These are phyloP conservation scores for Drosophila atripex DNA, from an alignment of 2,888 invertebrate species.

Conservation along the genomic window DNA sequence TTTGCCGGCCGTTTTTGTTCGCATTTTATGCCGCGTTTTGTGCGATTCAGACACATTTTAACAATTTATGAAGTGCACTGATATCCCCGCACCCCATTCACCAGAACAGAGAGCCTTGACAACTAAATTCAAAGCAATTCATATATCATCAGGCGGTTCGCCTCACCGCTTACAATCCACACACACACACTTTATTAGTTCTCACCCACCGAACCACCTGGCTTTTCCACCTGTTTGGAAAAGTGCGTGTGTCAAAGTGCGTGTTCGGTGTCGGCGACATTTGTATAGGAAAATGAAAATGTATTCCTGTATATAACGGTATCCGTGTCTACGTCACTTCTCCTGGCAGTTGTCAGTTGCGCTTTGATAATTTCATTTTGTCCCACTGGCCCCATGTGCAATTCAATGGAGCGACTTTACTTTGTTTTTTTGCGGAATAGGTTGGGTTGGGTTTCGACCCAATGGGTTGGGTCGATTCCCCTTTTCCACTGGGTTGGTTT, in stretches of 20 bases:
- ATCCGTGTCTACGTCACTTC: conserved; percentile 63
- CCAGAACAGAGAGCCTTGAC: conserved; percentile 64
- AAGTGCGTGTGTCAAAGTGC: conserved; percentile 79
- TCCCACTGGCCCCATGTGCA: conserved; percentile 57
- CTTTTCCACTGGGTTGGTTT: neutral
- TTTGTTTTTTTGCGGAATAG: conserved; percentile 17
- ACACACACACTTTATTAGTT: neutral
- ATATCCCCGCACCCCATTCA: conserved; percentile 31
- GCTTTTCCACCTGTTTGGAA: conserved; percentile 62
- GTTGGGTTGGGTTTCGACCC: conserved; percentile 12
- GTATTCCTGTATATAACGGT: conserved; percentile 52
- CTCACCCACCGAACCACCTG: conserved; percentile 11
- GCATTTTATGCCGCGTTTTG: conserved; percentile 56
- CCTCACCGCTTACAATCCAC: neutral
- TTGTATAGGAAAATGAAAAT: conserved; percentile 32
- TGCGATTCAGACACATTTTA: conserved; percentile 71
- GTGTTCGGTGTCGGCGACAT: conserved; percentile 63
- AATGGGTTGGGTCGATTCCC: conserved; percentile 11
- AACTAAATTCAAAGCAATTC: conserved; percentile 83
- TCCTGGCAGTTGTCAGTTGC: conserved; percentile 68
- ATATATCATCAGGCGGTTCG: conserved; percentile 62
- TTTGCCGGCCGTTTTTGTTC: conserved; percentile 33
- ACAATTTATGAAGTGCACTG: conserved; percentile 76
- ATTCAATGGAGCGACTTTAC: conserved; percentile 53
- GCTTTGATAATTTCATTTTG: conserved; percentile 76